Conservation (phyloP, 2,888 invertebrate genomes). For the Oscheius myriophilus region DNA sequence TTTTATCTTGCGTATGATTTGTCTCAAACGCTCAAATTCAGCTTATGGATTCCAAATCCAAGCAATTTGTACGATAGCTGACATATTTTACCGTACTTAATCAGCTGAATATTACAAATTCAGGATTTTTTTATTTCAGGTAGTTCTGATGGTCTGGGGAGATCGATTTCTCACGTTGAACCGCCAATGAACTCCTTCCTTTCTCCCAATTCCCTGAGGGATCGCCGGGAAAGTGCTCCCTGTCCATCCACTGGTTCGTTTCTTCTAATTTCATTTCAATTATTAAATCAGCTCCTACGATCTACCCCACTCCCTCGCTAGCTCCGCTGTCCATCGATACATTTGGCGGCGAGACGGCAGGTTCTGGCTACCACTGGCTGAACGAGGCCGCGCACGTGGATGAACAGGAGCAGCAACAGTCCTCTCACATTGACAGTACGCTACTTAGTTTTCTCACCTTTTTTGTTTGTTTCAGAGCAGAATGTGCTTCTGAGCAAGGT, state of each 20-base stretch:
- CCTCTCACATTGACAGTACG: constrained; percentile 9
- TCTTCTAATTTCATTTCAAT: not conserved
- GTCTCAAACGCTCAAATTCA: too few species aligned
- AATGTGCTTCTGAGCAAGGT: constrained; percentile 7
- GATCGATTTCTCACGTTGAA: constrained; percentile 19
- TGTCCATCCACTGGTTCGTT: not conserved
- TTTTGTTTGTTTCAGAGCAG: constrained; percentile 6
- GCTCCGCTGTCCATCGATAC: constrained; percentile 24
- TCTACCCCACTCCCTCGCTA: not conserved
- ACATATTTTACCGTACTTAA: too few species aligned
- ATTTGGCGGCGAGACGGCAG: constrained; percentile 27
- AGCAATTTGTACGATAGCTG: too few species aligned
- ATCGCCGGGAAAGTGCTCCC: constrained; percentile 14
- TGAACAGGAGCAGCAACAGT: not conserved
- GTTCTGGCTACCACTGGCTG: constrained; percentile 20
- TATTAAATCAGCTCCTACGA: not conserved
- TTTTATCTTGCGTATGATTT: too few species aligned
- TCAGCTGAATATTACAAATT: too few species aligned
- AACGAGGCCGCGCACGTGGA: constrained; percentile 1
- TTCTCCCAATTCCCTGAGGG: constrained; percentile 1
- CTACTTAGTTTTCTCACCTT: not conserved
- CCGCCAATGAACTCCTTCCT: not conserved
- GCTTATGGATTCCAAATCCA: too few species aligned
- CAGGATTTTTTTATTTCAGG: too few species aligned
- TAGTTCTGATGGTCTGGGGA: not conserved